Evolutionary conservation across 2,113 vertebrate genomes (phyloP), one percentile per base, ranked within the genome.

Genomic region (Propithecus coquereli): DNA sequence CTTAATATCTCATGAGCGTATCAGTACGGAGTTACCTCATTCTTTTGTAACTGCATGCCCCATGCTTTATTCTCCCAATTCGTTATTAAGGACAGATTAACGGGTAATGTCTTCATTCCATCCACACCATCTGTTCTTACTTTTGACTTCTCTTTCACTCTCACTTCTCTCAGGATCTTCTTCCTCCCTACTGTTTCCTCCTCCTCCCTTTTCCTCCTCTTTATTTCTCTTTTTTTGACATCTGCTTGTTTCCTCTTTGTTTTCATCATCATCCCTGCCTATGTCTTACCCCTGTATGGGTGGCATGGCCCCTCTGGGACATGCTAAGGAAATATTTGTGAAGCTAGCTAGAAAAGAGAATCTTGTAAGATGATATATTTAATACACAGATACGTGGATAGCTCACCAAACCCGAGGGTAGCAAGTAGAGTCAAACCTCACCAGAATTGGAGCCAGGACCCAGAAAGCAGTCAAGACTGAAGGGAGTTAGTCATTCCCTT

Each of bases 21-120:
- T 22, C 13, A 2, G 37, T 9, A 1, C 7, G 0, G 10, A 25
- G 43, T 37, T 5, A 1, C 27, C 6, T 50, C 16, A 0, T 61
- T 79, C 25, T 32, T 79, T 40, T 4, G 9, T 7, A 10, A 20
- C 23, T 11, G 2, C 17, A 0, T 17, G 25, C 14, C 9, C 16
- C 16, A 11, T 23, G 1, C 47, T 14, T 43, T 17, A 3, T 68
- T 45, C 54, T 16, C 32, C 13, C 22, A 2, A 3, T 1, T 40
- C 16, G 2, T 32, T 61, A 7, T 8, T 32, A 34, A 61, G 54
- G 54, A 32, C 68, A 50, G 2, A 8, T 32, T 5, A 12, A 34
- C 16, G 1, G 45, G 47, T 68, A 47, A 0, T 59, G 57, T 34
- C 10, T 17, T 52, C 54, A 2, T 30, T 20, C 84, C 90, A 57